phyloP scores from a whole-genome alignment of 2,888 invertebrate species.

The Pterostichus niger region DNA sequence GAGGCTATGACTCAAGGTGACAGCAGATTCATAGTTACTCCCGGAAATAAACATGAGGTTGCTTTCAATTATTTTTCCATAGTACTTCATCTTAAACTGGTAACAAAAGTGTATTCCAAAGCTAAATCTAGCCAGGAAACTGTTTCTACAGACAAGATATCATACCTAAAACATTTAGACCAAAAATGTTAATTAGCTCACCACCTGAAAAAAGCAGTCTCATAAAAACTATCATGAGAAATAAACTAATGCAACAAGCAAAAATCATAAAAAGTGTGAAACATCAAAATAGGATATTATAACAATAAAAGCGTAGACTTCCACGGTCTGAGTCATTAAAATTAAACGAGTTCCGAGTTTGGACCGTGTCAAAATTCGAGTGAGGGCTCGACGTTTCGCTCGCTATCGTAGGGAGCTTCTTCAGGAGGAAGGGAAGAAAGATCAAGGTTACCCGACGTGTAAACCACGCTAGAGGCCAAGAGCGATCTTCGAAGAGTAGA shows the following conservation, averaged over 20 bases:
- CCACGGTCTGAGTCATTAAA: too few species aligned
- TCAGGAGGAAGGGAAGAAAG: too few species aligned
- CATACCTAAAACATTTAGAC: neutral
- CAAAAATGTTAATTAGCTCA: slow-evolving; percentile 65
- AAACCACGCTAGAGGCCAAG: too few species aligned
- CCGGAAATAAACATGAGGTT: neutral
- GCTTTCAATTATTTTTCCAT: neutral
- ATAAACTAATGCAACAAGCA: slow-evolving; percentile 1
- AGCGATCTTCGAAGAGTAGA: too few species aligned
- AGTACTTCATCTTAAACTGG: neutral
- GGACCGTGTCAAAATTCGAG: too few species aligned
- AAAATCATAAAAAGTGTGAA: slow-evolving; percentile 23
- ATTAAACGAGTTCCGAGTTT: too few species aligned
- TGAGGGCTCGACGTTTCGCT: too few species aligned
- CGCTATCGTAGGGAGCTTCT: too few species aligned
- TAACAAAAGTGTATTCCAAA: neutral
- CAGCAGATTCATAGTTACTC: too few species aligned
- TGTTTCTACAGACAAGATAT: neutral
- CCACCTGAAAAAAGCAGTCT: neutral
- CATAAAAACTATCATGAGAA: neutral
- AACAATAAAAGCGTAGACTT: too few species aligned
- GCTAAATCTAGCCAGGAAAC: neutral
- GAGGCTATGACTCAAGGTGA: too few species aligned
- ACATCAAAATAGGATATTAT: neutral
- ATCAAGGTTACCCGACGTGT: too few species aligned